Evolutionary conservation across 2,797 vertebrate genomes (phyloP).

Genomic region (Tolypeutes matacus): DNA sequence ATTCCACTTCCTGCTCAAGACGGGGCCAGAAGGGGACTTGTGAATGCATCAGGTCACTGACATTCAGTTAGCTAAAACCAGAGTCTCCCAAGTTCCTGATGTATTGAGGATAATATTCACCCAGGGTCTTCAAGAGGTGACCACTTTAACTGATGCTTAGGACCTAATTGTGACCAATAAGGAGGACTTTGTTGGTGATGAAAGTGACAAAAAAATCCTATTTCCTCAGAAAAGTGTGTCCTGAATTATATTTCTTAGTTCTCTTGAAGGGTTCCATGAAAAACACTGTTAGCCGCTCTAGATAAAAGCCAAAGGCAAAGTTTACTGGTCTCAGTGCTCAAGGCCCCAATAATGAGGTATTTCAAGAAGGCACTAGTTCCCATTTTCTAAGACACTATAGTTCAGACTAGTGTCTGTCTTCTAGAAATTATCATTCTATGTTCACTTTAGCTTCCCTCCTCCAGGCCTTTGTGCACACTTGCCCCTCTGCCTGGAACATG

Average conservation of each 20-base stretch:
- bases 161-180: not conserved
- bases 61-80: not conserved
- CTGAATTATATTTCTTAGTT: not conserved
- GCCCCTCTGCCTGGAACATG: not conserved
- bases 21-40: not conserved
- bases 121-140: not conserved
- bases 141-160: not conserved
- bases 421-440: not conserved
- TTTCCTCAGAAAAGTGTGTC: not conserved
- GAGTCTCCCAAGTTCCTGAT: not conserved
- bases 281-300: not conserved
- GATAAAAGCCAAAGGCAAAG: not conserved
- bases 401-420: not conserved
- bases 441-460: not conserved
- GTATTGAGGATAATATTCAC: not conserved
- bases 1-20: not conserved
- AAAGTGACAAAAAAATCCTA: conserved; percentile 7
- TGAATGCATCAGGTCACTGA: not conserved
- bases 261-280: not conserved
- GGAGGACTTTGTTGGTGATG: not conserved
- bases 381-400: not conserved
- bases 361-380: not conserved
- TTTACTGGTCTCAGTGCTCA: not conserved
- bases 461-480: not conserved
- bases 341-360: not conserved